Evolutionary conservation across 1,140 invertebrate genomes (phyloP), one percentile per base, ranked within the genome.

Genomic region (Leptonema lineaticorne): DNA sequence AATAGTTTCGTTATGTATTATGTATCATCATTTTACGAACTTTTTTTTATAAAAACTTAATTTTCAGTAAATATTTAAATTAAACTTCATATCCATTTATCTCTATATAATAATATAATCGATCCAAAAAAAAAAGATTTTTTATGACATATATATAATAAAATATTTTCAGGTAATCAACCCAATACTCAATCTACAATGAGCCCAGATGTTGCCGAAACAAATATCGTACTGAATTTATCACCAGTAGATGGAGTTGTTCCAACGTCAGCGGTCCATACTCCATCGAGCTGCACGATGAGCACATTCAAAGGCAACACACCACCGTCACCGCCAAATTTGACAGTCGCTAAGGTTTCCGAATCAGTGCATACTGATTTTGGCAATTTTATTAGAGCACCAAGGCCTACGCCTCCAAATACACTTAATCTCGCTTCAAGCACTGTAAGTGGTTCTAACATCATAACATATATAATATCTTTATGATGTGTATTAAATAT

Each of bases 391-490:
- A 74, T 86, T 45, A 80, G 88, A 75, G 87, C 87, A 37, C 87
- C 88, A n/a, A 82, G 90, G 74, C 91, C 91, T 0, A 91, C 90
- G 65, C 89, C 90, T 70, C 91, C 91, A 4, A 92, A 92, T 75
- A 92, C 91, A 16, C 78, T 93, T 68, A 92, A 92, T 80, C 83
- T 93, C 63, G 85, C 81, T 76, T 80, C 81, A 53, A 85, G 80
- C 77, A 80, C 82, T 67, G 81, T 82, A 78, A 80, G 81, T 79
- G 45, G 9, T 64, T 37, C 46, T 62, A 48, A 63, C 27, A 53
- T 24, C 18, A 63, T 27, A 45, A 27, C 48, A 64, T 48, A 22
- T 58, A 22, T 60, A 53, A 22, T 56, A 64, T 41, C 37, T 16
- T 41, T 53, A 26, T 53, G 48, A 53, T 53, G 48, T 53, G 24